Conservation (phyloP, 1,140 invertebrate species). For the Conus ventricosus region DNA sequence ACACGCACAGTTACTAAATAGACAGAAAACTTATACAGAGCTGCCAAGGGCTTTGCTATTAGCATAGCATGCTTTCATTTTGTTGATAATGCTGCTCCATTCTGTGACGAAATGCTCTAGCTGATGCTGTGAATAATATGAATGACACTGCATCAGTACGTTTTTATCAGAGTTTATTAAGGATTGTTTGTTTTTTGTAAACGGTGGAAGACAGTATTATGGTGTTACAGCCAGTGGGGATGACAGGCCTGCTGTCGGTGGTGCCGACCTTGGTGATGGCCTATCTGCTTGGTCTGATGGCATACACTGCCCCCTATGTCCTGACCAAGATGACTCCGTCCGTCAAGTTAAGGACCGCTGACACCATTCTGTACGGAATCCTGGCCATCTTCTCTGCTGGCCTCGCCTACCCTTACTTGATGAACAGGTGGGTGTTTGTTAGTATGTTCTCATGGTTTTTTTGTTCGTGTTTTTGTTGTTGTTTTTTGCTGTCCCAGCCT, state of each 20-base stretch:
- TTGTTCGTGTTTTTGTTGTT: too few relatives aligned
- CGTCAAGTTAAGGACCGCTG: conserved; percentile 63
- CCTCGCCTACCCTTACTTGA: conserved; percentile 65
- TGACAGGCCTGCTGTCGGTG: conserved; percentile 54
- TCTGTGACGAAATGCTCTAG: too few relatives aligned
- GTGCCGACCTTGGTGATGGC: conserved; percentile 63
- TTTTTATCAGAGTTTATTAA: too few relatives aligned
- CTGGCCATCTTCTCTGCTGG: conserved; percentile 68
- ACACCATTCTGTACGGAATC: conserved; percentile 65
- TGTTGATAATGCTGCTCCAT: too few relatives aligned
- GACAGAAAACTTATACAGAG: too few relatives aligned
- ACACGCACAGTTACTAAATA: too few relatives aligned
- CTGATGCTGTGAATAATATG: too few relatives aligned
- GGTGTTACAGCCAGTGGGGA: neutral
- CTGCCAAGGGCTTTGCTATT: too few relatives aligned
- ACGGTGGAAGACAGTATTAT: neutral
- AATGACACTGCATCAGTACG: too few relatives aligned
- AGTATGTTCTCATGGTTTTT: too few relatives aligned
- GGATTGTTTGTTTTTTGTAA: neutral
- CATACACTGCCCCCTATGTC: conserved; percentile 62
- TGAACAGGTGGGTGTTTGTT: conserved; percentile 59
- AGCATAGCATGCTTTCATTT: too few relatives aligned
- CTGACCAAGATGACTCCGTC: conserved; percentile 58
- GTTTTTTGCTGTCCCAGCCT: too few relatives aligned
- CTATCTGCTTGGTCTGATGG: conserved; percentile 62